Evolutionary conservation across 2,888 invertebrate species (phyloP), one percentile per base, ranked within the genome.

Genomic region (Euplexia lucipara): DNA sequence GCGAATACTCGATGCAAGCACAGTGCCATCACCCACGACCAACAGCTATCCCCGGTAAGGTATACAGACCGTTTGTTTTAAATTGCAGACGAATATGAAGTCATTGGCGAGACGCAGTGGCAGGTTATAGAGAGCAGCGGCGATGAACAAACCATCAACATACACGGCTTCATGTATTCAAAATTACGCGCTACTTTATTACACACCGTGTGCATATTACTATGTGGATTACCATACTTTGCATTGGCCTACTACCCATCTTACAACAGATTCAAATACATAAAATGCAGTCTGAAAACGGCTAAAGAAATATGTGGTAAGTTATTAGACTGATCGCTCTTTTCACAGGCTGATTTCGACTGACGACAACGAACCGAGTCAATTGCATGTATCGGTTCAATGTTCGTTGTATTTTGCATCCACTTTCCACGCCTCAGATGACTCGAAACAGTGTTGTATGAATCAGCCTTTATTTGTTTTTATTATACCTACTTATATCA

Each of bases 291-390:
- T 82, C 92, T 97, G 85, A 94, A 92, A 87, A 87, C 85, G 83
- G 96, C 96, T 82, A 90, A 95, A 64, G 86, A 95, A 71, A 89
- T 96, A 82, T 95, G 96, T 85, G 92, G 96, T 96, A 91, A 92
- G 92, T 83, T 59, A 18, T 3, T 39, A 26, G 8, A 32, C 14
- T 9, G 1, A 35, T 32, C 22, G 6, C 1, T 48, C 12, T 52
- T 52, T 42, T 8, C 32, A 37, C 35, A 37, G 6, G 12, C 34
- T 61, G 20, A 63, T 51, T 54, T 16, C 3, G 12, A 18, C 6
- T 26, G 14, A 20, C 12, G 56, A n/a, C 5, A 20, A n/a, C 2
- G 4, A 42, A 16, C 12, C 14, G 3, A n/a, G 16, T n/a, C 16
- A 45, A n/a, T 48, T n/a, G 16, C 26, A 47, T 42, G 4, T 52